Conservation (phyloP, 2,797 vertebrate species). For the Notolabrus celidotus region DNA sequence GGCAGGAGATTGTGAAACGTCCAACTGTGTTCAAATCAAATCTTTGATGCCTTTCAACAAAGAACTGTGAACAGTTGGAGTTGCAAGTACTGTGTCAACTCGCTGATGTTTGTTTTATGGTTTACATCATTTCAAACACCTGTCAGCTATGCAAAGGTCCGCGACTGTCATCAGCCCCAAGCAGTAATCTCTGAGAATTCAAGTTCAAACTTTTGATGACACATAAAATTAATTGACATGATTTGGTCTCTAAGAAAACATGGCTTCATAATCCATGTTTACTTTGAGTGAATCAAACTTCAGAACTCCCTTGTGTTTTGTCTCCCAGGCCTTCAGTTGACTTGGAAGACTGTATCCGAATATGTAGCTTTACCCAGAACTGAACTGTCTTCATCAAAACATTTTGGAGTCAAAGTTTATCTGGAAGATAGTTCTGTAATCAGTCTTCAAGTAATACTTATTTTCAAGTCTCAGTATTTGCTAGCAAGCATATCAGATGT, state of each 20-base stretch:
- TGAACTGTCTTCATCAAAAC: neutral
- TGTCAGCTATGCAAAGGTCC: neutral
- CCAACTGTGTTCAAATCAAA: conserved; percentile 13
- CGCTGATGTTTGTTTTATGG: neutral
- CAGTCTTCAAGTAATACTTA: neutral
- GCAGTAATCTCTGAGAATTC: too few relatives aligned
- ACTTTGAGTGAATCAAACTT: neutral
- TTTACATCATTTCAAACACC: neutral
- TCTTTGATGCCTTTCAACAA: conserved; percentile 1
- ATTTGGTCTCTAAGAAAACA: neutral
- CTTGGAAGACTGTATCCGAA: neutral
- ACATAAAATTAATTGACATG: too few relatives aligned
- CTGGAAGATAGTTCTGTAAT: neutral
- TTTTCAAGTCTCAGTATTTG: neutral
- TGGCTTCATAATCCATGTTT: neutral
- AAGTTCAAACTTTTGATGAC: too few relatives aligned
- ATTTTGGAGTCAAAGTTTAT: neutral
- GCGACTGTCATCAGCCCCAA: too few relatives aligned
- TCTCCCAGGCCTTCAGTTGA: conserved; percentile 12
- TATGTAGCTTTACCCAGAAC: neutral
- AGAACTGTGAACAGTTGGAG: neutral
- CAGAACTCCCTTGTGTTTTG: neutral
- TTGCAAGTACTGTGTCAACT: neutral
- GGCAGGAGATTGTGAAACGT: conserved; percentile 1
- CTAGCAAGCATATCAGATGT: too few relatives aligned